Evolutionary conservation across 2,888 invertebrate genomes (phyloP), one percentile per base, ranked within the genome.

Genomic region (Rugalucina vietnamica): DNA sequence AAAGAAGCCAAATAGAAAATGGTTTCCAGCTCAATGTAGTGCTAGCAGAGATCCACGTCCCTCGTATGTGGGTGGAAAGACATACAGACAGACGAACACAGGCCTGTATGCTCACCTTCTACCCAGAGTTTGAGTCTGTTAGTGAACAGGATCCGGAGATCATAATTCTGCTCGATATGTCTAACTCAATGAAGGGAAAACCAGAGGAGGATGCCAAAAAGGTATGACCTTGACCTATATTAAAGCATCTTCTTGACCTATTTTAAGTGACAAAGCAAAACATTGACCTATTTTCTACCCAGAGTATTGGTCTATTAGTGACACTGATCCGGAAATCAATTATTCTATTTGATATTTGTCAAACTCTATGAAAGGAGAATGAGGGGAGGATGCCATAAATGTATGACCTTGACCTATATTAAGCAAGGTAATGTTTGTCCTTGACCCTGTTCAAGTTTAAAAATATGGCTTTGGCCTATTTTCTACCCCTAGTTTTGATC

Each of bases 21-120:
- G 95, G 95, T 50, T 95, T 95, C 87, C 92, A 94, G 79, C 89
- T 95, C 21, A 88, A 93, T 72, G 92, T 95, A 60, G 89, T 90
- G 18, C 91, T 95, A 32, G 93, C 94, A 24, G 95, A 95, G 77
- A 92, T 95, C 71, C 95, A 95, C 86, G 94, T 94, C 24, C 95
- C 95, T 0, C 87, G 95, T 70, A 93, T 95, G 93, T 95, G 95
- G 93, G 93, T 95, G 24, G 95, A 95, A 89, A 90, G 90, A 76
- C 92, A 93, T 21, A 87, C 91, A 37, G 82, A 86, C 8, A 81
- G 81, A 27, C 84, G 91, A 34, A 86, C 89, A 27, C 83, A 95
- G 94, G 95, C 95, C 0, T 94, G 94, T 88, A 95, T 95, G 95
- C 81, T 95, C 87, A 93, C 95, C 24, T 95, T 95, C 87, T 95